phyloP scores from a whole-genome alignment of 2,113 vertebrate species.

The Prietella phreatophila region DNA sequence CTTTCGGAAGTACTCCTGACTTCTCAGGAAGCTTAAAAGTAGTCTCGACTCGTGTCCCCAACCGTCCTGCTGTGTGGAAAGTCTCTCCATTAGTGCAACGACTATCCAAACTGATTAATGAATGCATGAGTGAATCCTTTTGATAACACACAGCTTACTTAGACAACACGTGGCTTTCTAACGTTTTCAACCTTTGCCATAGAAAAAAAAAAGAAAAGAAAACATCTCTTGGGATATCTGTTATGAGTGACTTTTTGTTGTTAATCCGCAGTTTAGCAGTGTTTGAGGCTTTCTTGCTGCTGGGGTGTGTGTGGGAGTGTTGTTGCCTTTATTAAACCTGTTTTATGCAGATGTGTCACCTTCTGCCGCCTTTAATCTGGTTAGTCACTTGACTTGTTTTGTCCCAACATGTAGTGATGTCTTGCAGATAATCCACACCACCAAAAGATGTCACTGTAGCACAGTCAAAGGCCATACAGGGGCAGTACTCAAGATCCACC shows the following conservation, averaged over 20 bases:
- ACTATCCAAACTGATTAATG: background rate
- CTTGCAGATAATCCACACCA: conserved; percentile 10
- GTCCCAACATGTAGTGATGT: too few species aligned
- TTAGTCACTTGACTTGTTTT: background rate
- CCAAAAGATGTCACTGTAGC: conserved; percentile 76
- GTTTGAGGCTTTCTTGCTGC: background rate
- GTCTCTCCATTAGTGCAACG: background rate
- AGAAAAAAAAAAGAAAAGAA: background rate
- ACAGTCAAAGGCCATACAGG: conserved; percentile 52
- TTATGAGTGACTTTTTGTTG: background rate
- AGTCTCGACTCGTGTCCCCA: background rate
- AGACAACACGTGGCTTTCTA: background rate
- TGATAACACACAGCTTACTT: background rate
- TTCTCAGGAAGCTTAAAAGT: background rate
- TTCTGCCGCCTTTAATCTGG: background rate
- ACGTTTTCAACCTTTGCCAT: background rate
- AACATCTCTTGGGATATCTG: background rate
- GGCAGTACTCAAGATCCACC: background rate
- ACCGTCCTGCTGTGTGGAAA: background rate
- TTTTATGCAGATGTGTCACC: background rate
- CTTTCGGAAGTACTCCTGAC: background rate
- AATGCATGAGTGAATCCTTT: too few species aligned
- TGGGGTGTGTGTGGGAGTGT: background rate
- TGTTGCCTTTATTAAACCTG: background rate
- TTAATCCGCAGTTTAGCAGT: background rate